Percentiles rank a stretch among this genome's conserved stretches.
phyloP scores from a whole-genome alignment of 2,797 vertebrate species.

The Paramormyrops hopkinsi region DNA sequence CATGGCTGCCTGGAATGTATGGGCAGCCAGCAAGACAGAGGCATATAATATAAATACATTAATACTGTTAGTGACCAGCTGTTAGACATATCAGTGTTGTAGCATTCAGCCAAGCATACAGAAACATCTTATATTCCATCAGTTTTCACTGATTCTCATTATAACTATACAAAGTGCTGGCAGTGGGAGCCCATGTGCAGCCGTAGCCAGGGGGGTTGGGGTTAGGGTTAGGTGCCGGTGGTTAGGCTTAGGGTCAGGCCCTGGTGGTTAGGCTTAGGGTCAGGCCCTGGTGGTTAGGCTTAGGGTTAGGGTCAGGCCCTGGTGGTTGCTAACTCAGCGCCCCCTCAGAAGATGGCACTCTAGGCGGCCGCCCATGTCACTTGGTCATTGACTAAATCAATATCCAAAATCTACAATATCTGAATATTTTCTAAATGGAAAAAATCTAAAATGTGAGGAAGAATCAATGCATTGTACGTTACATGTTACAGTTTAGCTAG shows the following conservation, averaged over 20 bases:
- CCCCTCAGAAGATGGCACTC: neutral
- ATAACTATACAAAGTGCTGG: neutral
- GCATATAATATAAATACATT: neutral
- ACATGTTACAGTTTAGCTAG: neutral
- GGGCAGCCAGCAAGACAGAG: neutral
- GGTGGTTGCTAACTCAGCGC: neutral
- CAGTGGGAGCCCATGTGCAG: neutral
- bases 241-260: neutral
- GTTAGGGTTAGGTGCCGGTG: neutral
- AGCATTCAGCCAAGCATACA: neutral
- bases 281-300: neutral
- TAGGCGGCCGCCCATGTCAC: neutral
- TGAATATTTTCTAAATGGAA: neutral
- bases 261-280: neutral
- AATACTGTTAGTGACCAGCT: neutral
- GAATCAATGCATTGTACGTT: neutral
- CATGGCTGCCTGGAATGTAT: neutral
- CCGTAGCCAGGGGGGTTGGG: neutral
- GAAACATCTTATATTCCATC: neutral
- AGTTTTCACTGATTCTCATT: neutral
- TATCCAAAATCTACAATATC: neutral
- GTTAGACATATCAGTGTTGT: neutral
- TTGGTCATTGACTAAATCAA: neutral
- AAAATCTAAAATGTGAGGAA: neutral
- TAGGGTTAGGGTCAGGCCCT: neutral